Evolutionary conservation across 2,888 invertebrate species (phyloP), one percentile per base, ranked within the genome.

Genomic region (Harpalus rubripes): DNA sequence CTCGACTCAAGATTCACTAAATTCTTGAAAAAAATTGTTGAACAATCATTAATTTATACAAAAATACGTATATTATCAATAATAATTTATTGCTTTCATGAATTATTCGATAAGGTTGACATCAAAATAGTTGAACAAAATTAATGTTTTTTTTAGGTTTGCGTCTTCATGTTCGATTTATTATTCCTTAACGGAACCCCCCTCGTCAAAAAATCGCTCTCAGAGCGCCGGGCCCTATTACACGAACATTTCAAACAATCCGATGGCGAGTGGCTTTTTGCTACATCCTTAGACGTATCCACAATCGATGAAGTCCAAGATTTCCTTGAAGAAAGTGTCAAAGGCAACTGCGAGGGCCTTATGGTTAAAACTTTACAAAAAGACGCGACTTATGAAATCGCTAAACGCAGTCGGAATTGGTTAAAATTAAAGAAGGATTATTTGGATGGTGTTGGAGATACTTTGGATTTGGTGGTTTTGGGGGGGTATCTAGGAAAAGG

Each of bases 371-470:
- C 98, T 0, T 92, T 99, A 79, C 94, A 95, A 87, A 95, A 95
- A 41, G 95, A 96, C 88, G 98, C 99, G 0, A 96, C 96, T 0
- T 99, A 99, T 91, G 99, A 99, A 93, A 99, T 99, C 88, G 99
- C 99, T 0, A 96, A 98, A 88, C 92, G 99, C 58, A 98, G 98
- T 0, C 94, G 95, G 87, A 98, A 98, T 91, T 99, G 98, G 98
- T 92, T 98, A 56, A 98, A 98, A 93, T 91, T 99, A 84, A 99
- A 99, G 91, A 99, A 99, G 90, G 99, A 99, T 92, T 99, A 99
- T 92, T 92, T 99, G 87, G 97, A 99, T 39, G 98, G 98, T 56
- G 95, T 97, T 7, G 99, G 99, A 0, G 99, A 99, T 92, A 98
- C 98, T 0, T 91, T 99, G 52, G 99, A 99, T 92, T 94, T 97